Evolutionary conservation across 2,113 vertebrate species (phyloP).

Genomic region (Columba livia): DNA sequence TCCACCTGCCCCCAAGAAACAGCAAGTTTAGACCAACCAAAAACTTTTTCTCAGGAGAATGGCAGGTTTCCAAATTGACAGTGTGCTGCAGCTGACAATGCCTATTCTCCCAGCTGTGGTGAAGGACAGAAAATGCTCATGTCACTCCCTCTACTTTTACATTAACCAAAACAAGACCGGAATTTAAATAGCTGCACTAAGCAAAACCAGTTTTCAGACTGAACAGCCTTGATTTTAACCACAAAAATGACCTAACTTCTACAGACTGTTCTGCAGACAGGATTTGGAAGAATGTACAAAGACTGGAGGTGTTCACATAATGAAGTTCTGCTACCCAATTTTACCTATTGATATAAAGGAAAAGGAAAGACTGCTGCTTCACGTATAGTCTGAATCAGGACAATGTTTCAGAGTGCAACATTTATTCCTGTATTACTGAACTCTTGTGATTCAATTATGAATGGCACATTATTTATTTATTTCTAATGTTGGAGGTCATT

Average conservation of each 20-base stretch:
- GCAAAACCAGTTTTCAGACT: background rate
- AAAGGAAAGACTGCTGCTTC: background rate
- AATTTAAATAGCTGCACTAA: slow-evolving; percentile 32
- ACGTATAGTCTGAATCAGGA: background rate
- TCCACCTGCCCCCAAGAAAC: background rate
- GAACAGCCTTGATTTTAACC: background rate
- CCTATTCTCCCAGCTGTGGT: background rate
- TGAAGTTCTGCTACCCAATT: background rate
- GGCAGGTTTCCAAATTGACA: slow-evolving; percentile 49
- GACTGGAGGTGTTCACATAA: background rate
- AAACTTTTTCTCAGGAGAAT: slow-evolving; percentile 48
- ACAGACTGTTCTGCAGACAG: background rate
- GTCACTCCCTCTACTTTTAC: slow-evolving; percentile 42
- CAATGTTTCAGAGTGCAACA: background rate
- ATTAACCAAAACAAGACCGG: slow-evolving; percentile 8
- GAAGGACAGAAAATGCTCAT: slow-evolving; percentile 52
- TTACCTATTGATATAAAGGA: background rate
- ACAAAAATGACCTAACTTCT: background rate
- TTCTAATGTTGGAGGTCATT: background rate
- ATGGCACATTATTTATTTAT: background rate
- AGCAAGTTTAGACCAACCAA: background rate
- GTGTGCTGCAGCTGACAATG: slow-evolving; percentile 42
- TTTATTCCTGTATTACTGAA: background rate
- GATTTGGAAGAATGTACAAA: background rate
- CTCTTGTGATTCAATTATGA: background rate